A percentile compares a stretch with the other conserved stretches of the same genome.
Evolutionary conservation across 2,797 vertebrate species (phyloP).

Genomic region (Sebastes iracundus): DNA sequence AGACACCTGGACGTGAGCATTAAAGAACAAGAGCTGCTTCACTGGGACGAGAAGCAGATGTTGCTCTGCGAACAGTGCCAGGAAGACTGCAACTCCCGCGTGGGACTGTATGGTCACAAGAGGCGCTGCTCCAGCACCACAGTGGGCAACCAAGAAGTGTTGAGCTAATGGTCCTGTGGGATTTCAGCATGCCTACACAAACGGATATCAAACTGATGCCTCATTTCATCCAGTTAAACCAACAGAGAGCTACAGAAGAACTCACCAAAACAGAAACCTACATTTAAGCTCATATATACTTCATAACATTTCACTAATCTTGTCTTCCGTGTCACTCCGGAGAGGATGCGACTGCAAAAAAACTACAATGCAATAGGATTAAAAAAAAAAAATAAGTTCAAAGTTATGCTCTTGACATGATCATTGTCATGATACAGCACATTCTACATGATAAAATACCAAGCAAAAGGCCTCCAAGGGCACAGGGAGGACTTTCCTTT

Average conservation of each 20-base stretch:
- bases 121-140: background rate
- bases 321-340: background rate
- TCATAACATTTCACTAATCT: background rate
- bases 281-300: background rate
- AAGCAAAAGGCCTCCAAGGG: background rate
- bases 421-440: background rate
- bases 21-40: background rate
- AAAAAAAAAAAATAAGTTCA: too few relatives aligned
- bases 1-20: background rate
- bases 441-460: background rate
- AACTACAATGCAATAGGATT: background rate
- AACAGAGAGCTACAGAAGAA: background rate
- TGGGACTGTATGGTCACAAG: background rate
- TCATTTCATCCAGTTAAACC: background rate
- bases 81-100: background rate
- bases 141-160: background rate
- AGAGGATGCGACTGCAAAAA: background rate
- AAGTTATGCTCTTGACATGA: background rate
- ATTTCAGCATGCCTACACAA: background rate
- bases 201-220: background rate
- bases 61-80: background rate
- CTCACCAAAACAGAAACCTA: background rate
- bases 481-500: background rate
- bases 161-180: background rate
- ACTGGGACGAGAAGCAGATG: too few relatives aligned